Evolutionary conservation across 2,888 invertebrate genomes (phyloP).

Genomic region (Eupithecia inturbata): DNA sequence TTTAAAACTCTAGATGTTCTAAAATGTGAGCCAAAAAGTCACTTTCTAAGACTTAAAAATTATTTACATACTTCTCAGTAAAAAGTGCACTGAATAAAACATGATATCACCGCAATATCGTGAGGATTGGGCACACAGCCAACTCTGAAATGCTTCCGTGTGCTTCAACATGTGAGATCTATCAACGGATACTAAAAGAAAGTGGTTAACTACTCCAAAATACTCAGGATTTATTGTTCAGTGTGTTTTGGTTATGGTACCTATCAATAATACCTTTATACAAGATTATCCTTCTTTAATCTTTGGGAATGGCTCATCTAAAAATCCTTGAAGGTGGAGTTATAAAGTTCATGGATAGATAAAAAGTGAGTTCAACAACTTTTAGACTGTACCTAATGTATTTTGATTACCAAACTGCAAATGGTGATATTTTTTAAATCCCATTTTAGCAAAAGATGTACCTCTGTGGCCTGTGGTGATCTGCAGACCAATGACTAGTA

Average conservation of each 20-base stretch:
- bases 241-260: neutral
- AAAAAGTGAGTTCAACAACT: slow-evolving; percentile 6
- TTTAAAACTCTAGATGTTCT: neutral
- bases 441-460: neutral
- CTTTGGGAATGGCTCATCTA: neutral
- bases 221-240: neutral
- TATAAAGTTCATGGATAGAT: slow-evolving; percentile 3
- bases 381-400: neutral
- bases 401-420: neutral
- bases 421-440: neutral
- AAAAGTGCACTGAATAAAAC: slow-evolving; percentile 34
- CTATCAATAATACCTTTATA: neutral
- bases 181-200: slow-evolving; percentile 21
- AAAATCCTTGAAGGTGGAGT: neutral
- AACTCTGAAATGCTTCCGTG: slow-evolving; percentile 32
- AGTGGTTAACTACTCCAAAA: slow-evolving; percentile 4
- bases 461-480: too few species aligned
- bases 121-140: slow-evolving; percentile 34
- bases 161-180: slow-evolving; percentile 1
- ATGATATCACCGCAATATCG: slow-evolving; percentile 36
- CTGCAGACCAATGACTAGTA: neutral
- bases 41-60: neutral
- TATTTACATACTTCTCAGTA: neutral
- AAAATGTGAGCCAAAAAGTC: neutral
- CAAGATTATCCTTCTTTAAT: neutral